These are phyloP conservation scores for Orgyia antiqua DNA, from an alignment of 2,888 invertebrate genomes.

Conservation along the genomic window DNA sequence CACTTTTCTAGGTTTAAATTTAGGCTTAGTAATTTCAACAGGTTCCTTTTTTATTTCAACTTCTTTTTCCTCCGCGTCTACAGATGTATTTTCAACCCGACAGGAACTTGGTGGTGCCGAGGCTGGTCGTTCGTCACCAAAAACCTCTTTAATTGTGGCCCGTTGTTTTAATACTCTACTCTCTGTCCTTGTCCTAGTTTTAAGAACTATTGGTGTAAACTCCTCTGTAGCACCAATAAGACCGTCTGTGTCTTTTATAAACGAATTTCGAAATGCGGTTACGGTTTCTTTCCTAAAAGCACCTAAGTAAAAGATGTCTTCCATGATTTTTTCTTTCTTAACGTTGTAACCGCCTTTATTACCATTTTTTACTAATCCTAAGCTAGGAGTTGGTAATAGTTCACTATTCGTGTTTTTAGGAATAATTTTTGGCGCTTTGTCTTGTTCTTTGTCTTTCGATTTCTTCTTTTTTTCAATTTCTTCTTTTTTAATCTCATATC, in stretches of 20 bases:
- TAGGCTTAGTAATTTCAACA: conserved; percentile 45
- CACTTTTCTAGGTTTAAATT: conserved; percentile 61
- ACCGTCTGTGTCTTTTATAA: conserved; percentile 80
- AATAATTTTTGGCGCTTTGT: conserved; percentile 74
- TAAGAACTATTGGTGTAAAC: conserved; percentile 84
- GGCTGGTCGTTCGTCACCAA: conserved; percentile 88
- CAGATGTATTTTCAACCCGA: conserved; percentile 58
- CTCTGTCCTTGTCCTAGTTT: conserved; percentile 86
- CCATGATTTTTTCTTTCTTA: conserved; percentile 70
- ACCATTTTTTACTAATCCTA: conserved; percentile 63
- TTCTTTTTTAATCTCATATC: conserved; percentile 79
- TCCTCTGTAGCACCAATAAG: conserved; percentile 77
- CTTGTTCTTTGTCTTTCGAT: conserved; percentile 75
- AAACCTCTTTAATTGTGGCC: conserved; percentile 89
- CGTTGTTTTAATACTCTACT: conserved; percentile 84
- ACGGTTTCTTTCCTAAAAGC: conserved; percentile 84
- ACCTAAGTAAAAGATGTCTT: conserved; percentile 79
- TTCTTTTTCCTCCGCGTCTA: conserved; percentile 41
- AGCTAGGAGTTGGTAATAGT: conserved; percentile 81
- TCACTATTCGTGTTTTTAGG: conserved; percentile 76
- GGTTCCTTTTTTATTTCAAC: conserved; percentile 52
- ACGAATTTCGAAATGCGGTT: conserved; percentile 81
- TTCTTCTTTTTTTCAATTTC: conserved; percentile 61
- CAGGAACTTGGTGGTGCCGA: conserved; percentile 87
- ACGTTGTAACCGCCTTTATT: conserved; percentile 58